Base-by-base conservation (phyloP, 2,888 invertebrate genomes). In the Brachypterus glaber region DNA sequence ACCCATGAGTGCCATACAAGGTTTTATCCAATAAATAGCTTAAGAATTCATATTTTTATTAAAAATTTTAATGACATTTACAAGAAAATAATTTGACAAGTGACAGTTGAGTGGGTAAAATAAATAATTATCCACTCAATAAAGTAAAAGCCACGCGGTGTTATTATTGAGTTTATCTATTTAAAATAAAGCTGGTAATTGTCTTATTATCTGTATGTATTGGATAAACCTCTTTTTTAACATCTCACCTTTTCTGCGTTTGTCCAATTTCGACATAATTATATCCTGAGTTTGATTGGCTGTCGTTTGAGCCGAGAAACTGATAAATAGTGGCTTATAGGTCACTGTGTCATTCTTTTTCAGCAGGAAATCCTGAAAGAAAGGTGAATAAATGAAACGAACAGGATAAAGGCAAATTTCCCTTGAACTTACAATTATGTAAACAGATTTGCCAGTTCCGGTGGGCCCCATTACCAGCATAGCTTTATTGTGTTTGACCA, bases 261-360 rank as follows among this genome's bases (percentile, higher is more conserved):
- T 92, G 60, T 93, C 93, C 50, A 95, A 64, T 64, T 92, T 93
- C 3, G 83, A 82, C 90, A 93, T 91, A 30, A 95, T 88, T 37
- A 93, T 89, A 56, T 90, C 89, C 66, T 95, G 93, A 0, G 90
- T 90, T 63, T 90, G 89, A 67, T 88, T 90, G 18, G 92, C 90
- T 12, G 86, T 83, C 0, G 92, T 93, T 69, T 92, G 91, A 0
- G 93, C 92, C 0, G 93, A 92, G 62, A 95, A 95, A 49, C 85
- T 91, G 54, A 95, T 80, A 46, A 90, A 81, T 24, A 91, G 66
- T 0, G 92, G 89, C 55, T 87, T 87, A 58, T 82, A 93, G 0
- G 78, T 62, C 31, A 77, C 74, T 1, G 81, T 77, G 57, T 92
- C 80, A 44, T 89, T 79, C 59, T 79, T 80, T 57, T 82, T 86